These are phyloP conservation scores for Branchipolynoe longqiensis DNA, from an alignment of 2,888 invertebrate species.

Conservation along the genomic window DNA sequence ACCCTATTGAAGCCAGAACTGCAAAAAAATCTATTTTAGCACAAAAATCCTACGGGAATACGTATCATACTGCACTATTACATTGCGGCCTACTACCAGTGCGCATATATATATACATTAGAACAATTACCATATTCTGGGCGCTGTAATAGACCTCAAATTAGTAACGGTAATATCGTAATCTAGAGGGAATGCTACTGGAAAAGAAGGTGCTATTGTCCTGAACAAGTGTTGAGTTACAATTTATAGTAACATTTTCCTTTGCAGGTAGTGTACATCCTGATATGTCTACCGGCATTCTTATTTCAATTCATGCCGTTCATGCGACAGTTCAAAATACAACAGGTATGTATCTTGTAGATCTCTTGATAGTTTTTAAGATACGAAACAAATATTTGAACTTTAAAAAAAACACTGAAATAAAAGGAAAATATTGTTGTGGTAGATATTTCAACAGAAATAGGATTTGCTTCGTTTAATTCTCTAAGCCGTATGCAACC, in stretches of 20 bases:
- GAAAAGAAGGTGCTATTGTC: background rate
- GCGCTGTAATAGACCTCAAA: background rate
- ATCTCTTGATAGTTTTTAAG: background rate
- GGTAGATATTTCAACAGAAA: too few species aligned
- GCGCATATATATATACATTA: background rate
- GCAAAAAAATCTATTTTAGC: too few species aligned
- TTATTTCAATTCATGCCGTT: conserved; percentile 78
- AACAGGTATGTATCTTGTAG: conserved; percentile 69
- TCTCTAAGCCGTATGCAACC: background rate
- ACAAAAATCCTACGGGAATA: too few species aligned
- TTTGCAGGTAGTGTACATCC: conserved; percentile 75
- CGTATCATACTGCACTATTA: too few species aligned
- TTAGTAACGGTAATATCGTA: background rate
- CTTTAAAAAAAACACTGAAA: background rate
- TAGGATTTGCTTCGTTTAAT: too few species aligned
- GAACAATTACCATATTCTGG: background rate
- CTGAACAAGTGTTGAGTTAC: too few species aligned
- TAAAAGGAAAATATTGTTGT: too few species aligned
- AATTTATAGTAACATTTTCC: background rate
- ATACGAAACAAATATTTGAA: background rate
- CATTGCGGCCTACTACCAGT: too few species aligned
- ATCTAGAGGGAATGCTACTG: background rate
- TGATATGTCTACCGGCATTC: conserved; percentile 74
- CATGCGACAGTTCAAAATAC: conserved; percentile 77
- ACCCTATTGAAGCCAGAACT: too few species aligned